Evolutionary conservation across 92 coral and sea anemone species (phyloP).

Genomic region (Paramuricea clavata): DNA sequence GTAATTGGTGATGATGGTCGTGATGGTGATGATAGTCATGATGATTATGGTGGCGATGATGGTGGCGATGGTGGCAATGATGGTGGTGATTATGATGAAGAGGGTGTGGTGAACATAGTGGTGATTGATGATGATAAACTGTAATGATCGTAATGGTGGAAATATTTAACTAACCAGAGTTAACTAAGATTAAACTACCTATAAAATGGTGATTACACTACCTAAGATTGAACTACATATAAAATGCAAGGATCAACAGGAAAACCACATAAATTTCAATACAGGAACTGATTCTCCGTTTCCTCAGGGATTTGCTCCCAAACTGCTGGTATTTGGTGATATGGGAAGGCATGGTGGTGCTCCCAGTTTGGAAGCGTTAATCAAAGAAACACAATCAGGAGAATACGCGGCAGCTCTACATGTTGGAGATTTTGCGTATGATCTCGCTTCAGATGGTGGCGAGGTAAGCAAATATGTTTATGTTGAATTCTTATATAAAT

Average conservation of each 20-base stretch:
- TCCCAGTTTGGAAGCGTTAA: slow-evolving; percentile 76
- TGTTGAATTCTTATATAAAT: neutral
- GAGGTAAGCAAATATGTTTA: slow-evolving; percentile 62
- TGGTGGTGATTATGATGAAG: neutral
- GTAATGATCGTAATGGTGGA: too few relatives aligned
- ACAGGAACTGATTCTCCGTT: neutral
- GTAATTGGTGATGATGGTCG: neutral
- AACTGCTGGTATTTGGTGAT: slow-evolving; percentile 82
- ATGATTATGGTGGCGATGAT: neutral
- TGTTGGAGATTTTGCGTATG: slow-evolving; percentile 88
- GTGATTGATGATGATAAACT: too few relatives aligned
- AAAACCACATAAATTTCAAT: neutral
- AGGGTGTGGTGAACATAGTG: neutral
- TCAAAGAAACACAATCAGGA: slow-evolving; percentile 78
- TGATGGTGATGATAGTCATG: neutral
- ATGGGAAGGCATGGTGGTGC: slow-evolving; percentile 87
- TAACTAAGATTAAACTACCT: too few relatives aligned
- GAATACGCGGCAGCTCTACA: slow-evolving; percentile 78
- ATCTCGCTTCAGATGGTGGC: slow-evolving; percentile 76
- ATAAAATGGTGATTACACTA: too few relatives aligned
- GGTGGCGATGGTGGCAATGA: neutral
- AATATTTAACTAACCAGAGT: neutral
- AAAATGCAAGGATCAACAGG: neutral
- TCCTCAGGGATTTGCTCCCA: slow-evolving; percentile 76
- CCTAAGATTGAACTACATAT: too few relatives aligned